Base-by-base conservation (phyloP, 2,797 vertebrate species). In the Todus mexicanus region DNA sequence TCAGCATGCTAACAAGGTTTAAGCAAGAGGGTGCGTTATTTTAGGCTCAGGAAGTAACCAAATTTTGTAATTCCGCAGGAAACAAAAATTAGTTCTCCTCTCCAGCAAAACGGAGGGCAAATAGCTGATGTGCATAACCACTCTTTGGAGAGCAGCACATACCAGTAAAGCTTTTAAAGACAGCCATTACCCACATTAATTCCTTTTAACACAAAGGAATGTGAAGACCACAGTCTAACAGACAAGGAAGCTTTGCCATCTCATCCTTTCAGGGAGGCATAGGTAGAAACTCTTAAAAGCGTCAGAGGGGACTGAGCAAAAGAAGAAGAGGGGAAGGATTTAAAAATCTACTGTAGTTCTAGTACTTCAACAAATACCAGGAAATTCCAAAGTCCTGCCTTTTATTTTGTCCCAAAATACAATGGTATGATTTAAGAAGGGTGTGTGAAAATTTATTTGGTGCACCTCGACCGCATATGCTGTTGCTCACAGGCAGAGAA, bases 11-110 rank as follows among this genome's bases (percentile, higher is more conserved):
- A 75, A 57, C 59, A 59, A 74, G 53, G 68, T 63, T 92, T 86
- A 85, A 88, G 77, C 76, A 94, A 72, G 38, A 60, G 29, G n/a
- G 26, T 22, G 76, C 5, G 0, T 76, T 76, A 94, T 76, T 84
- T 91, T 65, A 79, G n/a, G 56, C 68, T 92, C 77, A 94, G 89
- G 79, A 96, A 96, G 40, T 78, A 82, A 89, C 29, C 33, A 88
- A 57, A 86, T 92, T 59, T 81, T 79, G 0, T 7, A 66, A 57
- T 88, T 89, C 70, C 15, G 0, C 50, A 91, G 89, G 82, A 82
- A 91, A 94, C 70, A 92, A n/a, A 89, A 89, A 84, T 42, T 1
- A 70, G 38, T 56, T 90, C 76, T 93, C 87, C 83, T 91, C 75
- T 75, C 82, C 33, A 86, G 70, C 25, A 92, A 85, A 94, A 89